phyloP scores from a whole-genome alignment of 2,888 invertebrate genomes.

The Dasysyrphus tricinctus region DNA sequence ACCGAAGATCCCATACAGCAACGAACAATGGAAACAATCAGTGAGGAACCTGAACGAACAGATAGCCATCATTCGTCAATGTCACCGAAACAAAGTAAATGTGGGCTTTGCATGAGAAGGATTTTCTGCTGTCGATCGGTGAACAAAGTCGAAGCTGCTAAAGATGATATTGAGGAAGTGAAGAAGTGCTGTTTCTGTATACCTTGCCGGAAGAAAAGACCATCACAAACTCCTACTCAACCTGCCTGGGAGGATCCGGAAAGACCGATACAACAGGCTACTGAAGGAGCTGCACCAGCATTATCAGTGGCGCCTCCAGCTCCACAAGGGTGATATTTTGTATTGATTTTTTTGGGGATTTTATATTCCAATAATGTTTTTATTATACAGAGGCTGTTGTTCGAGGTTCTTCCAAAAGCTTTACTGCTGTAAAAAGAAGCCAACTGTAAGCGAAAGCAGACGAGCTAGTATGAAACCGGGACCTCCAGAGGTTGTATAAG shows the following conservation, averaged over 20 bases:
- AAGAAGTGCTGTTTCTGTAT: slow-evolving; percentile 83
- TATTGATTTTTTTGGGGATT: not conserved
- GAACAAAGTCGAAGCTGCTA: slow-evolving; percentile 82
- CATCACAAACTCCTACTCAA: slow-evolving; percentile 35
- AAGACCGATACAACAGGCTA: slow-evolving; percentile 83
- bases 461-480: slow-evolving; percentile 85
- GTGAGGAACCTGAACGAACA: slow-evolving; percentile 73
- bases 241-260: slow-evolving; percentile 82
- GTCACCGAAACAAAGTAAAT: slow-evolving; percentile 79
- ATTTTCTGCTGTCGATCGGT: slow-evolving; percentile 83
- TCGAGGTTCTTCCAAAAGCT: slow-evolving; percentile 80
- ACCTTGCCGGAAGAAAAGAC: slow-evolving; percentile 80
- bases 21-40: slow-evolving; percentile 76
- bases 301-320: slow-evolving; percentile 74
- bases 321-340: slow-evolving; percentile 35
- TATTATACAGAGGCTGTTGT: slow-evolving; percentile 80
- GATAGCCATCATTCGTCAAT: slow-evolving; percentile 43
- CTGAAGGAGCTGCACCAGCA: slow-evolving; percentile 83
- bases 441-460: slow-evolving; percentile 83
- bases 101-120: slow-evolving; percentile 81
- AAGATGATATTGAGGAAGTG: slow-evolving; percentile 80
- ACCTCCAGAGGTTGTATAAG: slow-evolving; percentile 85
- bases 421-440: slow-evolving; percentile 84
- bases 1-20: slow-evolving; percentile 53
- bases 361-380: slow-evolving; percentile 17